These are phyloP conservation scores for Hippolais icterina DNA, from an alignment of 2,113 vertebrate species.

Conservation along the genomic window DNA sequence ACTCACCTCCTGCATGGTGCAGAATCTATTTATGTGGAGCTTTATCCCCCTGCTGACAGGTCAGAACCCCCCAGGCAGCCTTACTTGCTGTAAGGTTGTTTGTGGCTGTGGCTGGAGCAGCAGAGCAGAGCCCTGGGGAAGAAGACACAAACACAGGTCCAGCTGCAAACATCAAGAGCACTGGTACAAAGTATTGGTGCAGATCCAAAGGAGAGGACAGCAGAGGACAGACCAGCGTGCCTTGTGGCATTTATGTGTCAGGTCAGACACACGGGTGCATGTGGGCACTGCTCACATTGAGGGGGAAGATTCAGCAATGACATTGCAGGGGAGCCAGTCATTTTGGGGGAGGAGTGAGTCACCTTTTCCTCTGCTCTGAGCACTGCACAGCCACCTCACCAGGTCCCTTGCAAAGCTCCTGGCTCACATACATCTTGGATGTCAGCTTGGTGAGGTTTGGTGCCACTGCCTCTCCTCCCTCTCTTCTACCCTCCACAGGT, in stretches of 20 bases:
- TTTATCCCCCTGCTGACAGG: neutral
- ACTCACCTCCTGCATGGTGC: neutral
- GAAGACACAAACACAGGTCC: neutral
- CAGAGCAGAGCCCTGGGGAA: neutral
- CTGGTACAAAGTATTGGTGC: too few species aligned
- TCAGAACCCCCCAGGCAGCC: neutral
- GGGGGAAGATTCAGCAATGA: rapidly evolving
- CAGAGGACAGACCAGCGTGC: neutral
- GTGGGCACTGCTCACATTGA: neutral
- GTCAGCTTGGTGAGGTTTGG: neutral
- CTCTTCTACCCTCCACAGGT: neutral
- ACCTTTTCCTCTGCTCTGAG: neutral
- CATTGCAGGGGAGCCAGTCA: too few species aligned
- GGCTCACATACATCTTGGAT: neutral
- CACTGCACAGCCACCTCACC: neutral
- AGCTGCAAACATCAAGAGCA: neutral
- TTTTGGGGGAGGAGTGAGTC: neutral
- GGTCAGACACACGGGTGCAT: neutral
- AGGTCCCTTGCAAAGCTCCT: neutral
- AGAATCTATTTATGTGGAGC: neutral
- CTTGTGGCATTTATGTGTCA: neutral
- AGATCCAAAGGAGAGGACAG: neutral
- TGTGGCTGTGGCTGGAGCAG: neutral
- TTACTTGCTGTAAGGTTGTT: neutral
- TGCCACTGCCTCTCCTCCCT: neutral